phyloP scores from a whole-genome alignment of 2,113 vertebrate genomes.

The Myrmophylax atrothorax region DNA sequence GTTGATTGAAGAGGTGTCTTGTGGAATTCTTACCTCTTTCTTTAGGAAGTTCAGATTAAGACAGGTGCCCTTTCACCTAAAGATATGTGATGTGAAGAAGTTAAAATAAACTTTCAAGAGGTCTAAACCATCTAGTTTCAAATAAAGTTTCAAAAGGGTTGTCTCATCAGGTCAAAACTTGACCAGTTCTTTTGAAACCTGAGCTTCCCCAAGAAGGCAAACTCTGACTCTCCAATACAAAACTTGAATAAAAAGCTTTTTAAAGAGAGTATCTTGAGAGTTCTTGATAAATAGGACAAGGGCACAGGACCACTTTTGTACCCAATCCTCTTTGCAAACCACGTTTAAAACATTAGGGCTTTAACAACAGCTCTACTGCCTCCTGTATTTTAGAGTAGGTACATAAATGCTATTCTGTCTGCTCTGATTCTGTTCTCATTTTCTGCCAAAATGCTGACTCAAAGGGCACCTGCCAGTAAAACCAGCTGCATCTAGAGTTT shows the following conservation, averaged over 20 bases:
- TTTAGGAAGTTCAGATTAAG: neutral
- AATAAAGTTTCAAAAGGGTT: neutral
- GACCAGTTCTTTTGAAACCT: neutral
- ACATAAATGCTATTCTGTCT: neutral
- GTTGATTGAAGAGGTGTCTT: neutral
- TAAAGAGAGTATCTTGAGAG: neutral
- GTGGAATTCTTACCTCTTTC: neutral
- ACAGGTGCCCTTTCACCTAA: neutral
- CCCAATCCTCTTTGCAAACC: neutral
- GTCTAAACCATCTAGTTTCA: neutral
- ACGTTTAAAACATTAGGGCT: neutral
- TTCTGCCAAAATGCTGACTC: neutral
- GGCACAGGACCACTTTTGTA: neutral
- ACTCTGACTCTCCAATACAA: neutral
- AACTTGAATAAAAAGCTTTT: neutral
- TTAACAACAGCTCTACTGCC: neutral
- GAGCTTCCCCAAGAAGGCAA: neutral
- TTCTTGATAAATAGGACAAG: neutral
- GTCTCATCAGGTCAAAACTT: neutral
- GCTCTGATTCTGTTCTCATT: neutral
- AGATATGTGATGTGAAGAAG: rapidly evolving
- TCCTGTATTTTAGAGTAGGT: neutral
- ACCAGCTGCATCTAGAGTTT: neutral
- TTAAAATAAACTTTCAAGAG: neutral
- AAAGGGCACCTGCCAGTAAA: neutral